A percentile compares a stretch with the other conserved stretches of the same genome.
phyloP scores from a whole-genome alignment of 2,113 vertebrate species.

The Dissostichus mawsoni region DNA sequence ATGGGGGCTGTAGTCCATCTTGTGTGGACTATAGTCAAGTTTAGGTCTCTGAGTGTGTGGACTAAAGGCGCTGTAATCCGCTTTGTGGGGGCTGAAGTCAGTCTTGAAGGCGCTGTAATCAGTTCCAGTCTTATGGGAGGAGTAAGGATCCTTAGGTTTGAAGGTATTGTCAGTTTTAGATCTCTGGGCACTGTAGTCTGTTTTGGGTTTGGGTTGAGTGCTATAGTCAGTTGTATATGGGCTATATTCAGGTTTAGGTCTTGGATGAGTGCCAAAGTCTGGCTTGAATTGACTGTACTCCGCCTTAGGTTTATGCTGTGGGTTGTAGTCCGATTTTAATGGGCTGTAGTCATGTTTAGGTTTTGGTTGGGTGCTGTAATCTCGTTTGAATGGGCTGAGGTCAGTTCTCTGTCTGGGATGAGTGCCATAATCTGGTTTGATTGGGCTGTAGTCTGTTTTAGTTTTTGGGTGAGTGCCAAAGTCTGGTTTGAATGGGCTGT shows the following conservation, averaged over 20 bases:
- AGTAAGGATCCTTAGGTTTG: conserved; percentile 78
- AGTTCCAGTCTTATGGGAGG: conserved; percentile 68
- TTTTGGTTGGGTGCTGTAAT: conserved; percentile 81
- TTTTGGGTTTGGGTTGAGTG: conserved; percentile 81
- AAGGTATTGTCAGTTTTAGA: conserved; percentile 73
- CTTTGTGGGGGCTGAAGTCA: conserved; percentile 80
- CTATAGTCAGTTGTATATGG: conserved; percentile 79
- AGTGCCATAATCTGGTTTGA: conserved; percentile 81
- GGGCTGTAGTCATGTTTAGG: conserved; percentile 83
- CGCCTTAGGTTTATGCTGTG: conserved; percentile 72
- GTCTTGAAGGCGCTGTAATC: conserved; percentile 80
- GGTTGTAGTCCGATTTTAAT: conserved; percentile 78
- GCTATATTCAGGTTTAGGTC: conserved; percentile 78
- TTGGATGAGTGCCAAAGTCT: conserved; percentile 78
- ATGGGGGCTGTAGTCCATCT: conserved; percentile 80
- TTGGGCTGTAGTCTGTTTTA: conserved; percentile 81
- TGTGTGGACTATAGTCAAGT: conserved; percentile 82
- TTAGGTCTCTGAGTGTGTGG: conserved; percentile 87
- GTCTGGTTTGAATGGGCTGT: conserved; percentile 79
- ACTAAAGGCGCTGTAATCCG: conserved; percentile 85
- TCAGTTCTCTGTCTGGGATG: conserved; percentile 80
- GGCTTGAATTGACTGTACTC: conserved; percentile 82
- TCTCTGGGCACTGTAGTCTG: conserved; percentile 78
- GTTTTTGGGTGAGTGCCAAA: conserved; percentile 80
- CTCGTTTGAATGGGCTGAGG: conserved; percentile 81